A percentile compares a stretch with the other conserved stretches of the same genome.
phyloP scores from a whole-genome alignment of 2,888 invertebrate genomes.

The Notodonta ziczac region DNA sequence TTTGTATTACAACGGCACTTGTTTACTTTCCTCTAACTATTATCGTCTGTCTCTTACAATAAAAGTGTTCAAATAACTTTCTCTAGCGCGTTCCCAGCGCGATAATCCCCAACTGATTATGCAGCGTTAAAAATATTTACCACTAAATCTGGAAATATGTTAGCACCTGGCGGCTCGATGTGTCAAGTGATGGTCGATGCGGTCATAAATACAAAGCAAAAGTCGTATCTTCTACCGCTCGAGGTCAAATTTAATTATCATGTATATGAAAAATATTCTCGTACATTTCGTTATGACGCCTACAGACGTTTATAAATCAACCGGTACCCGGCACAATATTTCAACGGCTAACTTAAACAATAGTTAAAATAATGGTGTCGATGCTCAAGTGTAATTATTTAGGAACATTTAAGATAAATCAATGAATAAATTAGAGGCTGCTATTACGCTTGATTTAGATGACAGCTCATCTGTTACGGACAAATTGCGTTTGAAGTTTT shows the following conservation, averaged over 20 bases:
- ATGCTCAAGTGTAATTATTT: conserved; percentile 78
- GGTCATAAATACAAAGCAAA: conserved; percentile 70
- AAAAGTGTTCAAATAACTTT: conserved; percentile 26
- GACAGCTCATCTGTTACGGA: conserved; percentile 70
- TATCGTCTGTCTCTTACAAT: conserved; percentile 1
- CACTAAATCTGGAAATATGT: conserved; percentile 50
- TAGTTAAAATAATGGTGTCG: conserved; percentile 76
- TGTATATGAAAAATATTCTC: conserved; percentile 66
- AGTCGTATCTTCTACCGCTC: conserved; percentile 66
- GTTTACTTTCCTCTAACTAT: no score
- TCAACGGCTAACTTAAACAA: conserved; percentile 75
- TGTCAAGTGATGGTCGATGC: conserved; percentile 70
- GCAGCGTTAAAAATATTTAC: conserved; percentile 68
- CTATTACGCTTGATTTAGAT: conserved; percentile 77
- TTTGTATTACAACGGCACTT: no score
- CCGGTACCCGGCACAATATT: conserved; percentile 55
- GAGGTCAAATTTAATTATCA: conserved; percentile 83
- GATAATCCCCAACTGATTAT: conserved; percentile 39
- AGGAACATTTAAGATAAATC: conserved; percentile 79
- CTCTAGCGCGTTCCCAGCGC: conserved; percentile 28
- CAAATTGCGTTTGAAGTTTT: conserved; percentile 59
- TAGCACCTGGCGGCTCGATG: conserved; percentile 67
- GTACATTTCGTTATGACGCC: conserved; percentile 61
- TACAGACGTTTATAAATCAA: conserved; percentile 73
- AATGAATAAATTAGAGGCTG: conserved; percentile 78